These are phyloP conservation scores for Pycnonotus jocosus DNA, from an alignment of 2,113 vertebrate genomes.

Conservation along the genomic window DNA sequence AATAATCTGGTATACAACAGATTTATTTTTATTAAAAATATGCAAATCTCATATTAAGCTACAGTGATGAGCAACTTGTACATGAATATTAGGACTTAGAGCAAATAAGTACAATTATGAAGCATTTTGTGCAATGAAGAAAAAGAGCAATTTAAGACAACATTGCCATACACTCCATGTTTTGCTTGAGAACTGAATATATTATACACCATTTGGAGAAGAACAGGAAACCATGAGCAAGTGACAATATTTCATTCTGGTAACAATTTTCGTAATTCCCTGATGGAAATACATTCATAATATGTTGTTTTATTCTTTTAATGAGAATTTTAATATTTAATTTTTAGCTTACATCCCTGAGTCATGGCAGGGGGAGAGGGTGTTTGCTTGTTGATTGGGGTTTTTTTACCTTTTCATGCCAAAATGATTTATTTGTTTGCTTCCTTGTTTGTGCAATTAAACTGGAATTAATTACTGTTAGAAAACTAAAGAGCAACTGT, in stretches of 20 bases:
- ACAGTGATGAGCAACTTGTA: not conserved
- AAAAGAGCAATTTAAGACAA: not conserved
- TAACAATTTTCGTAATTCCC: not conserved
- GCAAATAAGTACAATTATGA: not conserved
- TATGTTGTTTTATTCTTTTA: not conserved
- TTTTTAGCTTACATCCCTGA: not conserved
- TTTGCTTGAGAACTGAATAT: not conserved
- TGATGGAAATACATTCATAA: not conserved
- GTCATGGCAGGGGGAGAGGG: not conserved
- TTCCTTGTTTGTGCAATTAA: slow-evolving; percentile 37
- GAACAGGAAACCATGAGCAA: not conserved
- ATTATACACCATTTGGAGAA: not conserved
- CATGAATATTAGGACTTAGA: not conserved
- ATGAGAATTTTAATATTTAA: not conserved
- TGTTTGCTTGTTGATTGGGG: not conserved
- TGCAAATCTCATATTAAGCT: not conserved
- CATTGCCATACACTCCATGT: not conserved
- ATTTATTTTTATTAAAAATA: not conserved
- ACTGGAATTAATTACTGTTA: slow-evolving; percentile 21
- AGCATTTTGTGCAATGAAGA: not conserved
- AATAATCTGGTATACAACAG: not conserved
- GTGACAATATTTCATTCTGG: not conserved
- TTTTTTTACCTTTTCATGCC: not conserved
- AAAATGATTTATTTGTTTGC: slow-evolving; percentile 46
- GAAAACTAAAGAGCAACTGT: slow-evolving; percentile 15